These are phyloP conservation scores for Agapornis canus DNA, from an alignment of 2,797 vertebrate genomes.

Conservation along the genomic window DNA sequence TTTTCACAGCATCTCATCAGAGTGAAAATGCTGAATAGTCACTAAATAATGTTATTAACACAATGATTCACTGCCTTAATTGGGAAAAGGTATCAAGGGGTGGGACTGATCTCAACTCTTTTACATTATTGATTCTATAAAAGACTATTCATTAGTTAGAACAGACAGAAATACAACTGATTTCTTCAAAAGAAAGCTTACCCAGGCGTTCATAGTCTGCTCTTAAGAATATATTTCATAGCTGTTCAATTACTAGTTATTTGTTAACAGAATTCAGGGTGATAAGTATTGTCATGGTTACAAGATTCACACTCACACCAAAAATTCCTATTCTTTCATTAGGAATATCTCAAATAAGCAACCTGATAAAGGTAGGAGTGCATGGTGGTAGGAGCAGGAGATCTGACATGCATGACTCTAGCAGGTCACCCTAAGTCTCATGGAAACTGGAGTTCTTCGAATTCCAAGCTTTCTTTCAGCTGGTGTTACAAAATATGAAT, in stretches of 20 bases:
- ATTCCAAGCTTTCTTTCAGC: neutral
- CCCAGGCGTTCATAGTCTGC: neutral
- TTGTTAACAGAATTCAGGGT: neutral
- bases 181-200: neutral
- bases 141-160: slow-evolving; percentile 12
- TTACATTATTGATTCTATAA: slow-evolving; percentile 19
- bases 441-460: neutral
- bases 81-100: slow-evolving; percentile 26
- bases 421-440: neutral
- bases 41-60: slow-evolving; percentile 40
- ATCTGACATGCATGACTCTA: neutral
- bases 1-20: neutral
- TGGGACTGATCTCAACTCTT: neutral
- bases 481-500: neutral
- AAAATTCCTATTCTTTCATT: neutral
- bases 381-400: neutral
- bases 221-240: neutral
- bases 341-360: neutral
- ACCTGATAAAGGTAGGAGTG: neutral
- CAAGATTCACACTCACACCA: neutral
- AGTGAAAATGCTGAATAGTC: slow-evolving; percentile 26
- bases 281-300: neutral
- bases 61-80: slow-evolving; percentile 18
- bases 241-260: neutral
- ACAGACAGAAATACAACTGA: neutral